Base-by-base conservation (phyloP, 2,113 vertebrate genomes). In the Haplotaxodon microlepis region DNA sequence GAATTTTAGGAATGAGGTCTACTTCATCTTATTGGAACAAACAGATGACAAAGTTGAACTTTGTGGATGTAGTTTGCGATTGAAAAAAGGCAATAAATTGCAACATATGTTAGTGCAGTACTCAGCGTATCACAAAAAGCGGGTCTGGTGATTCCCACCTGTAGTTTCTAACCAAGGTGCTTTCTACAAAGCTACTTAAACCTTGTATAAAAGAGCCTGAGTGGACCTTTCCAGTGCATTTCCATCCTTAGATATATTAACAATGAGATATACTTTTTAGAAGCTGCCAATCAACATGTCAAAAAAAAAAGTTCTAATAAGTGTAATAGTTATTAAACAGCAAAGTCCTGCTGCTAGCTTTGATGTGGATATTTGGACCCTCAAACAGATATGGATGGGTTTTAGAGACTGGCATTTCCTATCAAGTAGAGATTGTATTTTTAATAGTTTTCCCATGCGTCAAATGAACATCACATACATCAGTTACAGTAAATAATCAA, bases 241-340 rank as follows among this genome's bases (percentile, higher is more conserved):
- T 73, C 38, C 11, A 38, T 0, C 5, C 8, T 71, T 2, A 71
- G n/a, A 42, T 24, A 14, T 73, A 17, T 73, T 10, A 45, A 71
- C 66, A 71, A 2, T 71, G 0, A 40, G 4, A 40, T 40, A 69
- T 71, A 9, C 3, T 0, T 40, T 71, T 9, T 71, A 42, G n/a
- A 71, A 14, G 21, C 36, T 71, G 66, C 10, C 66, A 42, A 71
- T 27, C n/a, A 42, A 24, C 38, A 42, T 2, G 12, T 42, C 1
- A 21, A 13, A 42, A 21, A 36, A 24, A 40, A 14, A 69, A 0
- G 36, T 21, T 40, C 19, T 69, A 40, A 14, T 21, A 14, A 71
- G 36, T 40, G 12, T 71, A 24, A 71, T 71, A 71, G 5, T 71
- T 71, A 71, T 42, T 71, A n/a, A 71, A 40, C 63, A 40, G 63